Percentiles rank a stretch among this genome's conserved stretches.
Conservation (phyloP, 2,888 invertebrate species). For the Sarcophaga rosellei region DNA sequence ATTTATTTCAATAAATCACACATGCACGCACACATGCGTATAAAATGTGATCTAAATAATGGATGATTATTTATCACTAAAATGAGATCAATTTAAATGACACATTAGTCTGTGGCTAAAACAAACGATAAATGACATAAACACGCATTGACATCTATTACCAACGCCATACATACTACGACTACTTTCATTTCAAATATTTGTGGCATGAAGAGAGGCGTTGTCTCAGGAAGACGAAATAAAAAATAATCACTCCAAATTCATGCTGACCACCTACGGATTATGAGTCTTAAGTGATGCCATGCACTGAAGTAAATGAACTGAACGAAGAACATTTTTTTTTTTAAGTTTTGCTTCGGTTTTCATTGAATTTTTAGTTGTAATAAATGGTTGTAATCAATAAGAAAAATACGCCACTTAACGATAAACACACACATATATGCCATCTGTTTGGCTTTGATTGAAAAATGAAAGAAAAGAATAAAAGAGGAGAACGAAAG, state of each 20-base stretch:
- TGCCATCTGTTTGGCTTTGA: too few species aligned
- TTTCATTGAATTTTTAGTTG: not conserved
- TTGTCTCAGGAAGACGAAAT: not conserved
- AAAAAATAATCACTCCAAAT: conserved; percentile 27
- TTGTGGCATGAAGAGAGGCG: conserved; percentile 16
- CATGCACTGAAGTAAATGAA: conserved; percentile 13
- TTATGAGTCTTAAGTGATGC: not conserved
- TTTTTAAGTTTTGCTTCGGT: not conserved
- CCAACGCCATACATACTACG: not conserved
- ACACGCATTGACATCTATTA: conserved; percentile 26
- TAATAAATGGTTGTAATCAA: conserved; percentile 50
- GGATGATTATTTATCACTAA: conserved; percentile 30
- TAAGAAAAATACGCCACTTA: conserved; percentile 39
- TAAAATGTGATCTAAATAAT: conserved; percentile 21
- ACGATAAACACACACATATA: conserved; percentile 5
- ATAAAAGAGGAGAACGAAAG: too few species aligned
- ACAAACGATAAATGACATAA: conserved; percentile 35
- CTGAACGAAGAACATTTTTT: not conserved
- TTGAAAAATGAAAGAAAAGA: too few species aligned
- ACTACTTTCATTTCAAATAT: not conserved
- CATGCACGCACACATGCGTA: not conserved
- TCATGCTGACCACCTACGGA: conserved; percentile 35
- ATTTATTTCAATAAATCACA: too few species aligned
- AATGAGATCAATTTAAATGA: conserved; percentile 43
- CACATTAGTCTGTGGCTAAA: conserved; percentile 25